A percentile compares a stretch with the other conserved stretches of the same genome.
Conservation (phyloP, 2,113 vertebrate species). For the Otolemur garnettii region DNA sequence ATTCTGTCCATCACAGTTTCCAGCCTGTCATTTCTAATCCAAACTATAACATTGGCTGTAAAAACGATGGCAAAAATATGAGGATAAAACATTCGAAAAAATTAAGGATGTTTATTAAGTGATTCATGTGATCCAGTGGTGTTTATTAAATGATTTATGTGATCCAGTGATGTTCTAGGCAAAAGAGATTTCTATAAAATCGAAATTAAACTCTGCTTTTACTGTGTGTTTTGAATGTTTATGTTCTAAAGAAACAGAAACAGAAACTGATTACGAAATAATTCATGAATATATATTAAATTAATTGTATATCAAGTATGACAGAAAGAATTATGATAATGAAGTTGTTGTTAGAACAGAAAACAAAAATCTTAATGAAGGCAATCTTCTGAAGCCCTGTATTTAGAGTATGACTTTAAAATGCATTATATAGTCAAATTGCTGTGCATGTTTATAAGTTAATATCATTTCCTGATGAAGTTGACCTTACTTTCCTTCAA, state of each 20-base stretch:
- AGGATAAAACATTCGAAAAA: not conserved
- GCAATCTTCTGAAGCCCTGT: not conserved
- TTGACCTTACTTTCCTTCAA: not conserved
- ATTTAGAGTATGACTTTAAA: not conserved
- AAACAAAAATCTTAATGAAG: not conserved
- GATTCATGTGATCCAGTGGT: not conserved
- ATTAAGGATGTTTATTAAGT: not conserved
- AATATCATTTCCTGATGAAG: not conserved
- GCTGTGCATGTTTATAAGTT: not conserved
- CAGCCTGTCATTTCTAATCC: not conserved
- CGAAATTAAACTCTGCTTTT: not conserved
- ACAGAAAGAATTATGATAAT: not conserved
- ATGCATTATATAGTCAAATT: not conserved
- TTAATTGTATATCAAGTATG: not conserved
- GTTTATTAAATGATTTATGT: not conserved
- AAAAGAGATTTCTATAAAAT: not conserved
- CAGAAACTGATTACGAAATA: not conserved
- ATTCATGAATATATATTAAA: not conserved
- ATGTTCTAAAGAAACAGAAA: not conserved
- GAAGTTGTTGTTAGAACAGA: not conserved
- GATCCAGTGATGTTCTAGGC: not conserved
- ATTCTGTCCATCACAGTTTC: not conserved
- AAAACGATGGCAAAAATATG: not conserved
- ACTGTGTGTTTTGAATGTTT: not conserved
- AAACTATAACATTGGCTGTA: not conserved